Evolutionary conservation across 2,888 invertebrate genomes (phyloP).

Genomic region (Fabriciana adippe): DNA sequence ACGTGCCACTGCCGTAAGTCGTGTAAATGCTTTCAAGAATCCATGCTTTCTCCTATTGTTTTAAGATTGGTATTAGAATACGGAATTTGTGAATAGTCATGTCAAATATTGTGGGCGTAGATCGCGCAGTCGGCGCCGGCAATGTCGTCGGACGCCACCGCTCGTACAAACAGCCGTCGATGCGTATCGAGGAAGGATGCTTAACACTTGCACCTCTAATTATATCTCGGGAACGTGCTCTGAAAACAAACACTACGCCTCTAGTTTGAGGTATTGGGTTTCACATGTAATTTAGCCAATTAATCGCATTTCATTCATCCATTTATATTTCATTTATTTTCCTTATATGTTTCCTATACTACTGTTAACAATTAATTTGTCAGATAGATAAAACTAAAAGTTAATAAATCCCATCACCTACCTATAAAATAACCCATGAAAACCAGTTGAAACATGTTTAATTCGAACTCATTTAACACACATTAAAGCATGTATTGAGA

Average conservation of each 20-base stretch:
- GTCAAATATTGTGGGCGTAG: conserved; percentile 52
- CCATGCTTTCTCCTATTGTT: conserved; percentile 40
- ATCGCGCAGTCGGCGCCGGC: conserved; percentile 77
- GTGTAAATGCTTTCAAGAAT: conserved; percentile 29
- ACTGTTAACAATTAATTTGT: too few species aligned
- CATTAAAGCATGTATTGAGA: conserved; percentile 5
- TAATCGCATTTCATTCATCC: not conserved
- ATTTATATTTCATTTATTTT: too few species aligned
- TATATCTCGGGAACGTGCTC: conserved; percentile 69
- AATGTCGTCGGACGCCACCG: conserved; percentile 73
- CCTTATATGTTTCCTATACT: too few species aligned
- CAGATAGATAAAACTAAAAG: too few species aligned
- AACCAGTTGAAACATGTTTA: too few species aligned
- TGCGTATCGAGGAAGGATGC: conserved; percentile 77
- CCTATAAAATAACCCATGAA: too few species aligned
- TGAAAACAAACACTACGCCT: conserved; percentile 61
- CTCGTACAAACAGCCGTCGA: conserved; percentile 68
- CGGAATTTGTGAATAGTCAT: conserved; percentile 47
- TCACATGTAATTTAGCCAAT: conserved; percentile 32
- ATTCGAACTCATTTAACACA: not conserved
- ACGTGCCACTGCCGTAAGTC: conserved; percentile 16
- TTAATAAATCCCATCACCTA: too few species aligned
- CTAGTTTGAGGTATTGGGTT: conserved; percentile 35
- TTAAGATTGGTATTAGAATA: conserved; percentile 45
- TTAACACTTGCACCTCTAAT: conserved; percentile 78